These are phyloP conservation scores for Xenopus borealis DNA, from an alignment of 2,113 vertebrate species.

Conservation along the genomic window DNA sequence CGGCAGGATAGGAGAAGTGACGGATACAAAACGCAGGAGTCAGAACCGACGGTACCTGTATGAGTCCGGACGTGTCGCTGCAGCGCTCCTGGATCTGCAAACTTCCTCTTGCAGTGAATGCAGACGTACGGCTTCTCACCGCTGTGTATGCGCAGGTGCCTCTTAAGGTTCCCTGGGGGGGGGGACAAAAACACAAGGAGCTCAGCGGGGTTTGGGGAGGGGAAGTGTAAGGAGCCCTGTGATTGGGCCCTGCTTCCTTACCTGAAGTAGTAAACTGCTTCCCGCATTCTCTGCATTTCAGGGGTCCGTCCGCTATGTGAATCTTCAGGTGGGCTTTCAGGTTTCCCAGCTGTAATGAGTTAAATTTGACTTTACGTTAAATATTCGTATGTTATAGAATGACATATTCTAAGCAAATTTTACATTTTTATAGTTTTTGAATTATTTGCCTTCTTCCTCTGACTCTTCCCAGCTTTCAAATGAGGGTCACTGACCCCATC, in stretches of 20 bases:
- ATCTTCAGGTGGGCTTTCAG: constrained; percentile 95
- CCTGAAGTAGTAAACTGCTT: constrained; percentile 99
- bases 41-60: constrained; percentile 72
- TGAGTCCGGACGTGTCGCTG: constrained; percentile 95
- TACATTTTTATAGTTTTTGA: too few relatives aligned
- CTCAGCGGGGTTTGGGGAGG: too few relatives aligned
- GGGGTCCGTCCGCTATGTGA: constrained; percentile 87
- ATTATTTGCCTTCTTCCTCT: too few relatives aligned
- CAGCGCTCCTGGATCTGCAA: constrained; percentile 87
- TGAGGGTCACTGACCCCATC: too few relatives aligned
- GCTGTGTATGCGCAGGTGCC: constrained; percentile 93
- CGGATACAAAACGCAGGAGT: background rate
- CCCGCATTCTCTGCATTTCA: constrained; percentile 91
- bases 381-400: too few relatives aligned
- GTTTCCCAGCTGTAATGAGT: constrained; percentile 78
- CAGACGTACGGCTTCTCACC: constrained; percentile 94
- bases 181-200: background rate
- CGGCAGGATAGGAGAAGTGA: background rate
- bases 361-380: too few relatives aligned
- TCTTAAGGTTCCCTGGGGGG: constrained; percentile 85
- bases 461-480: too few relatives aligned
- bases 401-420: too few relatives aligned
- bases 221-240: too few relatives aligned
- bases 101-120: constrained; percentile 88
- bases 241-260: constrained; percentile 50